Evolutionary conservation across 2,797 vertebrate genomes (phyloP).

Genomic region (Trachurus trachurus): DNA sequence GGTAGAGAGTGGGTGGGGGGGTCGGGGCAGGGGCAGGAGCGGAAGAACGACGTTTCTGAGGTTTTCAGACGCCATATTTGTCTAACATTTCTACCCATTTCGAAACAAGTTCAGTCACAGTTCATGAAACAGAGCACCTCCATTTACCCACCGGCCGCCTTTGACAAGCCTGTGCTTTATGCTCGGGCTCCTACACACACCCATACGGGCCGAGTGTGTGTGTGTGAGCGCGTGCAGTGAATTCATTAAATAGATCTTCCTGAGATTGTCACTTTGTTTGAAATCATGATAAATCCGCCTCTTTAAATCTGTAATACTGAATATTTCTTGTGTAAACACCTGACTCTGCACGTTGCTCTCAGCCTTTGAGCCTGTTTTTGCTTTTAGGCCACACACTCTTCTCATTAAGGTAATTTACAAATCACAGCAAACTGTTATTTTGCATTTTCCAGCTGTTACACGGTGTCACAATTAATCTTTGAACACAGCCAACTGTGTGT

Average conservation of each 20-base stretch:
- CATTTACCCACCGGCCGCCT: constrained; percentile 61
- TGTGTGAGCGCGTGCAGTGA: constrained; percentile 3
- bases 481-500: too few species aligned
- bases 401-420: background rate
- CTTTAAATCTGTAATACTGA: background rate
- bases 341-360: background rate
- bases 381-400: background rate
- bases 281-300: background rate
- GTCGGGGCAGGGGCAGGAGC: constrained; percentile 27
- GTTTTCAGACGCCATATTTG: constrained; percentile 76
- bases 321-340: background rate
- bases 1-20: background rate
- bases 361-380: background rate
- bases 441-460: too few species aligned
- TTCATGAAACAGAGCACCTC: constrained; percentile 79
- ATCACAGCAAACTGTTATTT: background rate
- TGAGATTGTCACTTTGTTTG: constrained; percentile 2
- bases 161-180: constrained; percentile 68
- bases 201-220: background rate
- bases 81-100: constrained; percentile 77
- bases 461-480: too few species aligned
- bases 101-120: constrained; percentile 80
- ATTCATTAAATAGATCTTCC: constrained; percentile 9
- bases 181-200: constrained; percentile 9
- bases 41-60: constrained; percentile 73